Conservation (phyloP, 2,113 vertebrate genomes). For the Tringa solitaria region DNA sequence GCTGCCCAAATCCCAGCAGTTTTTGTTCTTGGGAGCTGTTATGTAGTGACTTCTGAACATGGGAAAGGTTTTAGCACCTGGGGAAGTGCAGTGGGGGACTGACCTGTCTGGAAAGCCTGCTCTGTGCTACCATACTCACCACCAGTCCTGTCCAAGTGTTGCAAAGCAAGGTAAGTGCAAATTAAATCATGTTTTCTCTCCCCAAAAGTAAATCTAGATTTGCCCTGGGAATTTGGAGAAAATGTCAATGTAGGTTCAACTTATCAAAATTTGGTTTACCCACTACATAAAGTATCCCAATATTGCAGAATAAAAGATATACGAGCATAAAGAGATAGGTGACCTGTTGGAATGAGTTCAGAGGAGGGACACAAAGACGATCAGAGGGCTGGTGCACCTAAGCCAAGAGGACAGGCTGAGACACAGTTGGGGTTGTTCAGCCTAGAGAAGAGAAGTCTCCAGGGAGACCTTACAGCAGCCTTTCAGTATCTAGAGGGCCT, state of each 20-base stretch:
- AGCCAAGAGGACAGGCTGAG: no score
- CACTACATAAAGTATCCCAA: background rate
- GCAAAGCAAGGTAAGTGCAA: background rate
- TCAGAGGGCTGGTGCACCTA: no score
- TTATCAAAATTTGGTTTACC: background rate
- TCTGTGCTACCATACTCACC: accelerated
- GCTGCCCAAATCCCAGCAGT: background rate
- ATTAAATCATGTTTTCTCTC: background rate
- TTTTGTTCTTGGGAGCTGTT: background rate
- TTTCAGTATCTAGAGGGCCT: no score
- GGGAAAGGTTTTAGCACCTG: background rate
- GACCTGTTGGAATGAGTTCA: no score
- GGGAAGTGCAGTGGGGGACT: accelerated
- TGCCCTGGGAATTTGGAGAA: background rate
- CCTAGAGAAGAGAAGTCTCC: no score
- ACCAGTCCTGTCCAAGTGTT: background rate
- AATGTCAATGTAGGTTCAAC: background rate
- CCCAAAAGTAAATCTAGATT: background rate
- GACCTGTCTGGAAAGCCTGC: background rate
- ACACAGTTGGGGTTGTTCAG: no score
- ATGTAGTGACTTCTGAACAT: accelerated
- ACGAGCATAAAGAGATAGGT: background rate
- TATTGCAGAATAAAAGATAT: background rate
- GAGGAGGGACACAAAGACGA: no score
- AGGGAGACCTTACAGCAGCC: no score